phyloP scores from a whole-genome alignment of 2,113 vertebrate species.

The Rhabdornis inornatus region DNA sequence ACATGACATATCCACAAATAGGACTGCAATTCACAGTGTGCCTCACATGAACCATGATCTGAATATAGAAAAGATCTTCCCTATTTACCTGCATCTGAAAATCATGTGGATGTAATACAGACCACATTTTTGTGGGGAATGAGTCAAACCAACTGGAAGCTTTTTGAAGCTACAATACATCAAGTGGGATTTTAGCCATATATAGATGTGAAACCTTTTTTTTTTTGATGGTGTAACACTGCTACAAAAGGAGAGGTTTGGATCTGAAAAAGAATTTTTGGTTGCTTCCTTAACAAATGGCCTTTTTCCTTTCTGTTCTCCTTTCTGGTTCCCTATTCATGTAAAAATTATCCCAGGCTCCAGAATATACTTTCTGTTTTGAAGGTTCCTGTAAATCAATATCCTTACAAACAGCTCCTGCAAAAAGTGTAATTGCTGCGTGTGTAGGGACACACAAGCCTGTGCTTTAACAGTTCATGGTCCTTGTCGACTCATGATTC shows the following conservation, averaged over 20 bases:
- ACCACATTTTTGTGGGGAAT: not conserved
- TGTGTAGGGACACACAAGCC: not conserved
- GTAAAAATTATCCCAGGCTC: slow-evolving; percentile 40
- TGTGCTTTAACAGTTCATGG: not conserved
- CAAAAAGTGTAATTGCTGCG: rapidly evolving
- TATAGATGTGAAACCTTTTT: not conserved
- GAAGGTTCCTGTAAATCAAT: not conserved
- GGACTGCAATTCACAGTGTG: not conserved
- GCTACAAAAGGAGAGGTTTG: slow-evolving; percentile 7
- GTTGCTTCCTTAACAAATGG: slow-evolving; percentile 38
- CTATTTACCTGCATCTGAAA: not conserved
- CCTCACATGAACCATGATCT: not conserved
- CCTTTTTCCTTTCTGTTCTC: slow-evolving; percentile 64
- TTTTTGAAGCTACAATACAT: not conserved
- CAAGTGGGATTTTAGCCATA: not conserved
- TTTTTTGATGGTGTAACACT: not conserved
- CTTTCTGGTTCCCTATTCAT: slow-evolving; percentile 53
- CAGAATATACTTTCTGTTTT: slow-evolving; percentile 23
- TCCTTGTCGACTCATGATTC: not conserved
- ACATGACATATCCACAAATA: not conserved
- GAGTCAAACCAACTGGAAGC: not conserved
- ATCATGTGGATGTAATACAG: not conserved
- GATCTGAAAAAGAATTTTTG: slow-evolving; percentile 1
- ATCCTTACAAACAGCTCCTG: not conserved
- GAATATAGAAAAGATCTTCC: not conserved